Base-by-base conservation (phyloP, 2,888 invertebrate genomes). In the Pilophorus perplexus region DNA sequence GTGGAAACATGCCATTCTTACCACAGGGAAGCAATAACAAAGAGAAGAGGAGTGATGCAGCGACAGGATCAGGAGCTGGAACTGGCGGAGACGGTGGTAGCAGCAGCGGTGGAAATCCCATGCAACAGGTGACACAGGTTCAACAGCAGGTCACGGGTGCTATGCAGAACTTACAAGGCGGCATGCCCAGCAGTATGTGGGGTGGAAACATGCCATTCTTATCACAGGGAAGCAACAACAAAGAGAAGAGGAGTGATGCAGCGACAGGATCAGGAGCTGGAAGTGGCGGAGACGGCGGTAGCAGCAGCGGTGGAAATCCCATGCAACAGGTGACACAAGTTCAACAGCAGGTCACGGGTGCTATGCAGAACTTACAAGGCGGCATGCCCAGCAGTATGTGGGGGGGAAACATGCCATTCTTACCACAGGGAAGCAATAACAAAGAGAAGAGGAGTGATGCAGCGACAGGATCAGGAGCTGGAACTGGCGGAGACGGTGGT, bases 401-500 rank as follows among this genome's bases (percentile, higher is more conserved):
- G 2, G 23, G 40, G 5, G 57, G 57, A 3, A 54, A 54, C 54
- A 54, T 54, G 54, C 54, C 54, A 10, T 54, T 54, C n/a, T 5
- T 54, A 3, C 20, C 2, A n/a, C n/a, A n/a, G 3, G 52, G n/a
- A n/a, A n/a, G 52, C 25, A 20, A 37, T 33, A 48, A 28, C 12
- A 65, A 44, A 33, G 16, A 18, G 1, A 57, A 57, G 38, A 66
- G 66, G 28, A 44, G 42, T n/a, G 66, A 66, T 28, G 64, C 48
- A 44, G 8, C 33, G 12, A 6, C 62, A 16, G 25, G 23, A 23
- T 33, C 48, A 22, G 48, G 23, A 4, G 25, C 16, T 3, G 10
- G 8, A 8, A 8, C 44, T 14, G 46, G 27, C 4, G 54, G 37
- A 20, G 14, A 20, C 22, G 16, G 3, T 37, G 28, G 33, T 18